Evolutionary conservation across 2,888 invertebrate species (phyloP).

Genomic region (Eristalis arbustorum): DNA sequence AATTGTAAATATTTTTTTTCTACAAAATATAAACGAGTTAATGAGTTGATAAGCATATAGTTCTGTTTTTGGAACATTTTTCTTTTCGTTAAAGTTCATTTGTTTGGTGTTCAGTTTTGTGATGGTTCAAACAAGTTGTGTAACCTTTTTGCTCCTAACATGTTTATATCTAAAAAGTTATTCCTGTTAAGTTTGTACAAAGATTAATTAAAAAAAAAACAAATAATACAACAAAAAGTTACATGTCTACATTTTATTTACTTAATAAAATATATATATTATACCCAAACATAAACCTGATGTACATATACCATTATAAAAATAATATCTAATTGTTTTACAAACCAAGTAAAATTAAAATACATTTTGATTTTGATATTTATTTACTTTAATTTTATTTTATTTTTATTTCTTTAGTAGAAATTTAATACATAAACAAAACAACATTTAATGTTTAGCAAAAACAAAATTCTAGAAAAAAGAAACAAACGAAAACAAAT

Average conservation of each 20-base stretch:
- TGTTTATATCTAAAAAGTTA: background rate
- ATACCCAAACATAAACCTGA: conserved; percentile 9
- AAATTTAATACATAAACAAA: conserved; percentile 50
- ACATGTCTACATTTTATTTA: background rate
- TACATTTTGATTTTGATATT: background rate
- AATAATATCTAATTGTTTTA: background rate
- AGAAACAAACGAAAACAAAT: conserved; percentile 75
- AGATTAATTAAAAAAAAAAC: background rate
- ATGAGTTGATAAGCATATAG: background rate
- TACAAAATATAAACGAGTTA: background rate
- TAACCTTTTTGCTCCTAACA: conserved; percentile 25
- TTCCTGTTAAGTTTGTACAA: conserved; percentile 21
- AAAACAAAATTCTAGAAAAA: conserved; percentile 58
- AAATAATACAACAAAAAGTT: background rate
- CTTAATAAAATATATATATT: background rate
- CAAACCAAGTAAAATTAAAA: background rate
- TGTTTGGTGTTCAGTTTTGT: conserved; percentile 11
- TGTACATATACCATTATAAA: conserved; percentile 37
- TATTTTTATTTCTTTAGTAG: conserved; percentile 40
- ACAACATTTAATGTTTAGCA: conserved; percentile 58
- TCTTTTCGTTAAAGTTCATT: background rate
- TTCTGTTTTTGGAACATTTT: background rate
- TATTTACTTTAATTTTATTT: conserved; percentile 1
- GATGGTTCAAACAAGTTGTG: conserved; percentile 24
- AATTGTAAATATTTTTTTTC: background rate